Conservation (phyloP, 2,113 vertebrate species). For the Psittacula cyanocephala region DNA sequence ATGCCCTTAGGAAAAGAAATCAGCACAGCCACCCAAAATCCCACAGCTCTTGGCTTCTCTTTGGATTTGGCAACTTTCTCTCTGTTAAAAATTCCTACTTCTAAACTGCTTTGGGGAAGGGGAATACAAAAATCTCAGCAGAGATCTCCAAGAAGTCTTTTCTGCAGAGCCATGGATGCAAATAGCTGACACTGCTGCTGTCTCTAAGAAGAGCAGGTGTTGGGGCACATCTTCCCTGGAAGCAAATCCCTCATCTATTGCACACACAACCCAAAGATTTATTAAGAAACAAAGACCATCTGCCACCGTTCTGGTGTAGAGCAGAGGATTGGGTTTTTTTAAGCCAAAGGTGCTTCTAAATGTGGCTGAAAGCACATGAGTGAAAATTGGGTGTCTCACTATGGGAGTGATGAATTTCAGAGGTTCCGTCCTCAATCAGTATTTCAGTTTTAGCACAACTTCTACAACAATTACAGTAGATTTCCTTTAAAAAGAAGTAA, state of each 20-base stretch:
- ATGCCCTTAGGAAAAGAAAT: background rate
- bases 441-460: constrained; percentile 1
- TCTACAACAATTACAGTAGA: background rate
- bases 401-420: background rate
- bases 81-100: background rate
- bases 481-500: background rate
- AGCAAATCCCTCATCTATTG: constrained; percentile 14
- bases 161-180: background rate
- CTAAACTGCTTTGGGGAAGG: background rate
- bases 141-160: background rate
- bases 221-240: constrained; percentile 4
- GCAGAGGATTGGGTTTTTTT: background rate
- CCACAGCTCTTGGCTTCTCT: background rate
- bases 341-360: constrained; percentile 8
- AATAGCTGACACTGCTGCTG: background rate
- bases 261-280: background rate
- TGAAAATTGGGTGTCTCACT: constrained; percentile 9
- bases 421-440: background rate
- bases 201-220: background rate
- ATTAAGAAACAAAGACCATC: constrained; percentile 57
- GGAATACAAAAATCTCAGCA: background rate
- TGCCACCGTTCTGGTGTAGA: background rate
- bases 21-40: background rate
- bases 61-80: background rate
- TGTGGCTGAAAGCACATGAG: background rate